These are phyloP conservation scores for Drosophila pseudotakahashii DNA, from an alignment of 2,888 invertebrate species.

Conservation along the genomic window DNA sequence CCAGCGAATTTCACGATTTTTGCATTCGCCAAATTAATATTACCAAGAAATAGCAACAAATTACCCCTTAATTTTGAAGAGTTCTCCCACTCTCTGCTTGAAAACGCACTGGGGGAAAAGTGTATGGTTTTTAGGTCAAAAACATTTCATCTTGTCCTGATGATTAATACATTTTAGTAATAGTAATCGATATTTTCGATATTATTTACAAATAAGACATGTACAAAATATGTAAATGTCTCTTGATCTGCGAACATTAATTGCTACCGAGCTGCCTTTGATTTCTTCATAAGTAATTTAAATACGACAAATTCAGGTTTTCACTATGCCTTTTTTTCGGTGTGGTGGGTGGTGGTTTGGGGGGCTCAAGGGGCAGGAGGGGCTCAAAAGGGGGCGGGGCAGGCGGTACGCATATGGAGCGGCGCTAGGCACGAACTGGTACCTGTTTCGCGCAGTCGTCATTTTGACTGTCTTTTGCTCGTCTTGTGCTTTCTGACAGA, in stretches of 20 bases:
- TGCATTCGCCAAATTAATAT: constrained; percentile 18
- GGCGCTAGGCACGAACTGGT: constrained; percentile 78
- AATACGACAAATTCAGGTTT: neutral
- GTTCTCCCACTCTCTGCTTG: neutral
- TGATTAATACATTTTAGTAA: no score
- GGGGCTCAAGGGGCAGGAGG: neutral
- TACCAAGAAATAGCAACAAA: constrained; percentile 17
- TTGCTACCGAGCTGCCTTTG: neutral
- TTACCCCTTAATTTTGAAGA: constrained; percentile 9
- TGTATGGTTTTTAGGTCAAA: neutral
- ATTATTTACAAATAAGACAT: no score
- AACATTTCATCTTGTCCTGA: no score
- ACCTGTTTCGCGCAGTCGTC: constrained; percentile 65
- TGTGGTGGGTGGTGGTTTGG: neutral
- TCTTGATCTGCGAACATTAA: neutral
- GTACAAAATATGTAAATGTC: neutral
- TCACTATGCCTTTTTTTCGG: neutral
- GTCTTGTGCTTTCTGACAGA: constrained; percentile 25
- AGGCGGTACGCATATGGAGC: constrained; percentile 35
- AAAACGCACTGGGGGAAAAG: neutral
- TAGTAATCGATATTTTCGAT: no score
- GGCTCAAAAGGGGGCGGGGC: neutral
- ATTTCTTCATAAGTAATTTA: neutral
- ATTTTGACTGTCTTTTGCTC: constrained; percentile 15
- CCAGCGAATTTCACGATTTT: constrained; percentile 9